phyloP scores from a whole-genome alignment of 2,888 invertebrate genomes.

The Labia minor region DNA sequence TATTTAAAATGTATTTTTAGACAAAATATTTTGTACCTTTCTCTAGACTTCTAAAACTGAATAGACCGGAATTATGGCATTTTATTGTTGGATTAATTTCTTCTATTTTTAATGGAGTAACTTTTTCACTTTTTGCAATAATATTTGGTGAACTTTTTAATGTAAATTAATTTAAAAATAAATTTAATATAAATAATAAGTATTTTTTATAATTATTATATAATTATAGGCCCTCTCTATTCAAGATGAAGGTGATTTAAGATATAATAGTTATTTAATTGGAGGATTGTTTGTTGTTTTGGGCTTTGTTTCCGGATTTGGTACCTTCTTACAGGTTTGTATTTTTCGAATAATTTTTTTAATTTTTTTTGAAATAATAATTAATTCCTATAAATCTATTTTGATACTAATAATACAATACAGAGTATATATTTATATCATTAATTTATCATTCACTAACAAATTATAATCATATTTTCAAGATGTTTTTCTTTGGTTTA shows the following conservation, averaged over 20 bases:
- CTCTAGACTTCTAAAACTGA: constrained; percentile 51
- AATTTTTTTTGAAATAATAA: too few species aligned
- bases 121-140: constrained; percentile 63
- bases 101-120: constrained; percentile 55
- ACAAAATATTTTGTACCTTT: constrained; percentile 34
- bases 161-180: too few species aligned
- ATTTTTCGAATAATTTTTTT: background rate
- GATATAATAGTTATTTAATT: constrained; percentile 28
- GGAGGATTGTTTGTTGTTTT: constrained; percentile 31
- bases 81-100: constrained; percentile 51
- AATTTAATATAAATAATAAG: too few species aligned
- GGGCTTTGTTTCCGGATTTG: constrained; percentile 31
- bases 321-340: constrained; percentile 30
- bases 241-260: constrained; percentile 28
- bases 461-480: too few species aligned
- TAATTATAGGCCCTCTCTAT: constrained; percentile 29
- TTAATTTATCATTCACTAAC: too few species aligned
- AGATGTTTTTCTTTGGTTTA: constrained; percentile 37
- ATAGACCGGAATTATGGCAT: constrained; percentile 57
- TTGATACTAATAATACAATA: too few species aligned
- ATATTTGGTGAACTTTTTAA: constrained; percentile 68
- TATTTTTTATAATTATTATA: too few species aligned
- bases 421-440: too few species aligned
- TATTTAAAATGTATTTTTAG: background rate
- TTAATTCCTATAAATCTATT: too few species aligned